Evolutionary conservation across 1,140 invertebrate species (phyloP).

Genomic region (Cryptotermes secundus): DNA sequence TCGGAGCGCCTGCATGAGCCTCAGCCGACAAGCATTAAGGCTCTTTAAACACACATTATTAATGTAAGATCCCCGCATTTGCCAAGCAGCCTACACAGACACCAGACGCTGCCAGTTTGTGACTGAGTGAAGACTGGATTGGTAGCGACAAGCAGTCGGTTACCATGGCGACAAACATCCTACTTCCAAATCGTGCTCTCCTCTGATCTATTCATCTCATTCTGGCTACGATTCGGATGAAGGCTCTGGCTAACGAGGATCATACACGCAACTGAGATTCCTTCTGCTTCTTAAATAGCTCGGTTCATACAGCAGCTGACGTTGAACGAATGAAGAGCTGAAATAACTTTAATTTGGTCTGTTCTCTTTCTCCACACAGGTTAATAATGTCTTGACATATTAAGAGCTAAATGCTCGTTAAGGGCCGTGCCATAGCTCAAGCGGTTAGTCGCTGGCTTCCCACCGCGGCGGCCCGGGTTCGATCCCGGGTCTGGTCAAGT

Average conservation of each 20-base stretch:
- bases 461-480: no score
- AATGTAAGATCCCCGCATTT: not conserved
- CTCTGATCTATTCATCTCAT: no score
- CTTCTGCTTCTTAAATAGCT: not conserved
- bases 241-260: not conserved
- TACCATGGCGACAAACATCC: not conserved
- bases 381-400: not conserved
- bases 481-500: no score
- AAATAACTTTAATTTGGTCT: not conserved
- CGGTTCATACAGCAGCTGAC: not conserved
- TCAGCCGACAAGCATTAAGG: not conserved
- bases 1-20: not conserved
- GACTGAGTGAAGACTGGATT: not conserved
- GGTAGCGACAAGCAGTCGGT: conserved; percentile 7
- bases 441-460: no score
- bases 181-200: not conserved
- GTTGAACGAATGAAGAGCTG: not conserved
- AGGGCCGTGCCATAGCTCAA: no score
- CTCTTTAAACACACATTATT: conserved; percentile 18
- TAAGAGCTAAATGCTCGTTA: not conserved
- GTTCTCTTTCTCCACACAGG: not conserved
- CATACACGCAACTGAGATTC: not conserved
- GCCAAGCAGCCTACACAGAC: not conserved
- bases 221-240: not conserved
- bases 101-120: not conserved